Percentiles rank a stretch among this genome's conserved stretches.
phyloP scores from a whole-genome alignment of 1,140 invertebrate genomes.

The Pachypsylla venusta region DNA sequence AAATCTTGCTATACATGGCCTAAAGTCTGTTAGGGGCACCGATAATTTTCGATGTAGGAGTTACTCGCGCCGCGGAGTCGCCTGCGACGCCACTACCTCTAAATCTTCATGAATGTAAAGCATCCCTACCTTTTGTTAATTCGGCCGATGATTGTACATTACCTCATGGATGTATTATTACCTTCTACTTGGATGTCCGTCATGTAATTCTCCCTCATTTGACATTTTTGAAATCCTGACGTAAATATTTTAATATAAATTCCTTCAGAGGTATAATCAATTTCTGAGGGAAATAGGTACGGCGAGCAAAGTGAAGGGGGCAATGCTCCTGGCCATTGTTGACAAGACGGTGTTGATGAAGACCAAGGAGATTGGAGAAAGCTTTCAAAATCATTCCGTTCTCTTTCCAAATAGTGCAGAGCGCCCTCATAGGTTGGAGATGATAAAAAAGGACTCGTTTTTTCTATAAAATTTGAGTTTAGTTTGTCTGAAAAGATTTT shows the following conservation, averaged over 20 bases:
- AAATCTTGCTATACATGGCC: too few relatives aligned
- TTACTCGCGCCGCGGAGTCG: too few relatives aligned
- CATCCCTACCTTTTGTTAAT: neutral
- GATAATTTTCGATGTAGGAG: neutral
- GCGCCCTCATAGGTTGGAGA: neutral
- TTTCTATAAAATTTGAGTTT: neutral
- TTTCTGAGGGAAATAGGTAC: constrained; percentile 1
- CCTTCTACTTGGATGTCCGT: neutral
- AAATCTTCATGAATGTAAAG: too few relatives aligned
- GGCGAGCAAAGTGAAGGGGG: neutral
- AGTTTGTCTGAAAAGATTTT: too few relatives aligned
- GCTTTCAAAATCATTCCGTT: neutral
- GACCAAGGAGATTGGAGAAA: neutral
- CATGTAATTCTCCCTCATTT: neutral
- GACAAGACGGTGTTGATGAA: neutral
- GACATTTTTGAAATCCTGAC: neutral
- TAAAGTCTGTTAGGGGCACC: too few relatives aligned
- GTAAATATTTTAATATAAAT: neutral
- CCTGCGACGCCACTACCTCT: too few relatives aligned
- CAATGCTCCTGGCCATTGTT: neutral
- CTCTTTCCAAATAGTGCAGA: neutral
- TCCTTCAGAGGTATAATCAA: neutral
- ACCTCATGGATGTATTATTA: neutral
- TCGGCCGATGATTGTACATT: neutral
- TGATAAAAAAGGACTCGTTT: neutral